phyloP scores from a whole-genome alignment of 2,888 invertebrate species.

The Hipparchia semele region DNA sequence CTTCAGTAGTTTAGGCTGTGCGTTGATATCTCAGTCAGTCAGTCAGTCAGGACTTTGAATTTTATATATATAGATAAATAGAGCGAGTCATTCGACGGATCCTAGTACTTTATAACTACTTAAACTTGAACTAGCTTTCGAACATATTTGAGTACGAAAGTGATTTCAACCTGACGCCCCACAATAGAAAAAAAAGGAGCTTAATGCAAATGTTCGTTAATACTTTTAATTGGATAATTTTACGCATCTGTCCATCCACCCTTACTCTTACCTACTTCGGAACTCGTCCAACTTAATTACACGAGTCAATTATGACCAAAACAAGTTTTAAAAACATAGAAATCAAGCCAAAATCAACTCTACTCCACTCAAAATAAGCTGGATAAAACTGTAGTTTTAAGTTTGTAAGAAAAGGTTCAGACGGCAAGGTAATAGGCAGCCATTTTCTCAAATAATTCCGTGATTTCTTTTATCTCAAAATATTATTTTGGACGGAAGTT shows the following conservation, averaged over 20 bases:
- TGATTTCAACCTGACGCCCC: slow-evolving; percentile 4
- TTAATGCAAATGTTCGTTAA: slow-evolving; percentile 48
- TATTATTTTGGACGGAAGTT: slow-evolving; percentile 38
- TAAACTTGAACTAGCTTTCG: too few species aligned
- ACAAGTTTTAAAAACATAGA: neutral
- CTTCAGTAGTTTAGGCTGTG: too few species aligned
- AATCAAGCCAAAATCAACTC: slow-evolving; percentile 8
- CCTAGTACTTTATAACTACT: too few species aligned
- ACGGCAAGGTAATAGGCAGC: slow-evolving; percentile 34
- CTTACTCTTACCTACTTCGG: slow-evolving; percentile 40
- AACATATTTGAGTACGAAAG: neutral
- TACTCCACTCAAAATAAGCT: neutral
- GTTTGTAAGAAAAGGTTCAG: slow-evolving; percentile 22
- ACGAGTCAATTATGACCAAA: slow-evolving; percentile 34
- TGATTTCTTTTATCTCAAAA: slow-evolving; percentile 37
- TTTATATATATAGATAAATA: too few species aligned
- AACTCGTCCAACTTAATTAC: slow-evolving; percentile 44
- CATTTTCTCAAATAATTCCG: slow-evolving; percentile 32
- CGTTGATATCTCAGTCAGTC: too few species aligned
- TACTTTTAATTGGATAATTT: slow-evolving; percentile 51
- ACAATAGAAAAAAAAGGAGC: slow-evolving; percentile 35
- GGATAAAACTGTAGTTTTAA: neutral
- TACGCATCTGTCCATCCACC: slow-evolving; percentile 47
- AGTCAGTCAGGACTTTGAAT: too few species aligned
- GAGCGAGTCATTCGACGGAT: too few species aligned